Evolutionary conservation across 2,888 invertebrate species (phyloP), one percentile per base, ranked within the genome.

Genomic region (Nesidiocoris tenuis): DNA sequence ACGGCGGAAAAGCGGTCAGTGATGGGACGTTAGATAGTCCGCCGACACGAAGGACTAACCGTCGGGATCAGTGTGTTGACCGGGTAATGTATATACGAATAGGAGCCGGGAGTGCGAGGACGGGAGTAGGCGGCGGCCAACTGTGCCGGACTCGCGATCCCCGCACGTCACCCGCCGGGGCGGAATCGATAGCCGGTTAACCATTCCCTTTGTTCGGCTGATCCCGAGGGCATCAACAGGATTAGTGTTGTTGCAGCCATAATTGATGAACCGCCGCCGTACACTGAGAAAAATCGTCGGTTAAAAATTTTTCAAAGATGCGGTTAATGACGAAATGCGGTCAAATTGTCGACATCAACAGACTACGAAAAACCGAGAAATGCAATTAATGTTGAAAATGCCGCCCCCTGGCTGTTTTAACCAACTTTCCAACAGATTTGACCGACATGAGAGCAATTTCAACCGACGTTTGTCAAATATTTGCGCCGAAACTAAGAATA

Each of bases 161-260:
- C 39, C 39, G 5, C 39, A 7, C 39, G 39, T 7, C 39, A 39
- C 12, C 39, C 39, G 39, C 39, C 39, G 12, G n/a, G 54, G 1
- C 16, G 54, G 66, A 55, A 18, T 70, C 70, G 61, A 70, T 70
- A 24, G 21, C 19, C 23, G 59, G 23, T 70, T 25, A 23, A 24
- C 59, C 70, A 70, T 70, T 70, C 70, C 59, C 70, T 70, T 70
- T 59, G 70, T 70, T 59, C 17, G 18, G 24, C 22, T 59, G 56
- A 55, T 68, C 57, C 70, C 24, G n/a, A 3, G 59, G 70, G 59
- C 54, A 61, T 23, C 70, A 24, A 59, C 59, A 18, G 59, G 59
- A 59, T 70, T 70, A 70, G 59, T 24, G 70, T 57, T 59, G 24
- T 59, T 70, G 70, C 70, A 21, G 7, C 24, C 59, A 61, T 70